Percentiles rank a stretch among this genome's conserved stretches.
These are phyloP conservation scores for Argya squamiceps DNA, from an alignment of 2,797 vertebrate genomes.

Conservation along the genomic window DNA sequence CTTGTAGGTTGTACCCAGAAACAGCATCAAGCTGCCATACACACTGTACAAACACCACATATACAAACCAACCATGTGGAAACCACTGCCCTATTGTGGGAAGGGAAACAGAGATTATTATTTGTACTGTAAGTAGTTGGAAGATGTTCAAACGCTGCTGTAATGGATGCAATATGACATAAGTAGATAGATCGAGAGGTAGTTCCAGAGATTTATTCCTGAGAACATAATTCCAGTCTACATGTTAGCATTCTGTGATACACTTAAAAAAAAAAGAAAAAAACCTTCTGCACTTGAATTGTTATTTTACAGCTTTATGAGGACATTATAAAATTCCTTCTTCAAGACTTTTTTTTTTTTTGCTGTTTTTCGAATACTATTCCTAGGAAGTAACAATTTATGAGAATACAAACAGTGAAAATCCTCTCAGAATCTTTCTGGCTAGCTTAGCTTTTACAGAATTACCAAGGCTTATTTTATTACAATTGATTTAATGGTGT, in stretches of 20 bases:
- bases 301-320: not conserved
- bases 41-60: not conserved
- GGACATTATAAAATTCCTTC: not conserved
- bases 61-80: not conserved
- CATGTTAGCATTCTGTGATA: not conserved
- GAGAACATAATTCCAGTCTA: not conserved
- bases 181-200: not conserved
- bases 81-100: not conserved
- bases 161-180: not conserved
- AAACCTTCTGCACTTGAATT: not conserved
- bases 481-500: not conserved
- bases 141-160: constrained; percentile 5
- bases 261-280: not conserved
- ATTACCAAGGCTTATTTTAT: constrained; percentile 10
- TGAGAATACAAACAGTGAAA: not conserved
- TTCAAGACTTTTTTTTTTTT: not conserved
- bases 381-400: not conserved
- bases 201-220: constrained; percentile 4
- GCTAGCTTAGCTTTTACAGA: not conserved
- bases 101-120: not conserved
- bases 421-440: constrained; percentile 1
- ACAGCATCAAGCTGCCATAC: not conserved
- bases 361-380: not conserved
- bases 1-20: not conserved
- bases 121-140: constrained; percentile 2